Conservation (phyloP, 2,888 invertebrate species). For the Leuctra nigra region DNA sequence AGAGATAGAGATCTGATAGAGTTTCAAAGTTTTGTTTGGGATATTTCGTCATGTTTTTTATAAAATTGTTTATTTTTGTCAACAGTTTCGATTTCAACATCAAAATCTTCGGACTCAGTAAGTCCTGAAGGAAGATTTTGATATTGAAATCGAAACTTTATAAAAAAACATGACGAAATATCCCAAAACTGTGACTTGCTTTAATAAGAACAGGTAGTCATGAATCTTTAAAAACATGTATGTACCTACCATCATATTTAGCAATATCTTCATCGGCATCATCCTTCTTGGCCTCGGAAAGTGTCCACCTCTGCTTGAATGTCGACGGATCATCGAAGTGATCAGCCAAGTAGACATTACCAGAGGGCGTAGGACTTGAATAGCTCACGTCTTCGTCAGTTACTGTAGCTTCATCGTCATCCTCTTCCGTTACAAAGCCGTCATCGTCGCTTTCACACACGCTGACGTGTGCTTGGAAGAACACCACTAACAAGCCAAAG, state of each 20-base stretch:
- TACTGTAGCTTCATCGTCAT: slow-evolving; percentile 21
- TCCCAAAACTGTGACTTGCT: too few species aligned
- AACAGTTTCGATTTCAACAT: too few species aligned
- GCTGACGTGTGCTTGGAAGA: not conserved
- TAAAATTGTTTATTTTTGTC: too few species aligned
- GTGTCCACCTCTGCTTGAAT: slow-evolving; percentile 75
- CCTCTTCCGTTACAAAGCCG: slow-evolving; percentile 20
- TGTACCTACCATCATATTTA: slow-evolving; percentile 80
- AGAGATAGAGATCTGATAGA: too few species aligned
- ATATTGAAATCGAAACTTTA: too few species aligned
- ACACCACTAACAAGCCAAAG: slow-evolving; percentile 5
- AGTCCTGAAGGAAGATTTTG: too few species aligned
- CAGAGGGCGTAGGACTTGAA: slow-evolving; percentile 60
- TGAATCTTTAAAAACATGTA: not conserved
- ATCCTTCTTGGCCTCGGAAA: slow-evolving; percentile 88
- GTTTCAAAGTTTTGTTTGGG: too few species aligned
- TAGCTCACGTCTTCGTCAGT: slow-evolving; percentile 52
- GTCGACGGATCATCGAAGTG: slow-evolving; percentile 72
- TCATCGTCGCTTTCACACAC: slow-evolving; percentile 17
- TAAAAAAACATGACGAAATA: too few species aligned
- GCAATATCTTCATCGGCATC: slow-evolving; percentile 78
- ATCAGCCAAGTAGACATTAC: slow-evolving; percentile 68
- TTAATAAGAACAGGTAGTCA: too few species aligned
- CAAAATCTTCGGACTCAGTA: not conserved
- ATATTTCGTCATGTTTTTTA: too few species aligned